phyloP scores from a whole-genome alignment of 2,797 vertebrate genomes.

The Acanthurus leucopareius region DNA sequence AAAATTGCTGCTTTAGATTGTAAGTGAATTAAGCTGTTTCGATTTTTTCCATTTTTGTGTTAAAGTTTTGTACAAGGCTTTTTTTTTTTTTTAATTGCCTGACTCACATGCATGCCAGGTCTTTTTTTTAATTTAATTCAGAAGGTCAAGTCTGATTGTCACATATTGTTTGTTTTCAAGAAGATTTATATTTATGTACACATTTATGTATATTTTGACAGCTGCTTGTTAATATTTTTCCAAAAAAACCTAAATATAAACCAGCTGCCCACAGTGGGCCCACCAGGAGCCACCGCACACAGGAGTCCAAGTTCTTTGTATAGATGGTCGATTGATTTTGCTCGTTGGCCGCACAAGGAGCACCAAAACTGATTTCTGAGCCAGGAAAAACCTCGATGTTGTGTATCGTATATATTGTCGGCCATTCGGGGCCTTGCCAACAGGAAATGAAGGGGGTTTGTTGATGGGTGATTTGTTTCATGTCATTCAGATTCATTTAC shows the following conservation, averaged over 20 bases:
- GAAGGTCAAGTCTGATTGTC: neutral
- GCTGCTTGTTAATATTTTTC: slow-evolving; percentile 12
- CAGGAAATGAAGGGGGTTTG: slow-evolving; percentile 70
- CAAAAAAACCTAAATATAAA: slow-evolving; percentile 24
- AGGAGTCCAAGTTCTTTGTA: slow-evolving; percentile 33
- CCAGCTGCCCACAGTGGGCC: neutral
- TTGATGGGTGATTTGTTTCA: slow-evolving; percentile 64
- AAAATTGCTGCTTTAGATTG: neutral
- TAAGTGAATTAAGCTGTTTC: no score
- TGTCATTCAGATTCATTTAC: slow-evolving; percentile 68
- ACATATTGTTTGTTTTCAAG: neutral
- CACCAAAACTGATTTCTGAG: neutral
- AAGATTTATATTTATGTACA: neutral
- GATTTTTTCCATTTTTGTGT: no score
- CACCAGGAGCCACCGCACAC: slow-evolving; percentile 16
- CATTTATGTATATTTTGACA: slow-evolving; percentile 3
- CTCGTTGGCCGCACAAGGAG: slow-evolving; percentile 46
- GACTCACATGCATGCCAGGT: no score
- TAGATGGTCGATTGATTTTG: slow-evolving; percentile 49
- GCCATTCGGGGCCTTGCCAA: slow-evolving; percentile 33
- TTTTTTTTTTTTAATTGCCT: no score
- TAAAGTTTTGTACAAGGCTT: no score
- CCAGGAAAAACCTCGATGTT: slow-evolving; percentile 47
- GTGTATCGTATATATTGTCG: slow-evolving; percentile 25
- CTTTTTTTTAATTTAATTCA: slow-evolving; percentile 8